phyloP scores from a whole-genome alignment of 2,113 vertebrate genomes.

The Platichthys flesus region DNA sequence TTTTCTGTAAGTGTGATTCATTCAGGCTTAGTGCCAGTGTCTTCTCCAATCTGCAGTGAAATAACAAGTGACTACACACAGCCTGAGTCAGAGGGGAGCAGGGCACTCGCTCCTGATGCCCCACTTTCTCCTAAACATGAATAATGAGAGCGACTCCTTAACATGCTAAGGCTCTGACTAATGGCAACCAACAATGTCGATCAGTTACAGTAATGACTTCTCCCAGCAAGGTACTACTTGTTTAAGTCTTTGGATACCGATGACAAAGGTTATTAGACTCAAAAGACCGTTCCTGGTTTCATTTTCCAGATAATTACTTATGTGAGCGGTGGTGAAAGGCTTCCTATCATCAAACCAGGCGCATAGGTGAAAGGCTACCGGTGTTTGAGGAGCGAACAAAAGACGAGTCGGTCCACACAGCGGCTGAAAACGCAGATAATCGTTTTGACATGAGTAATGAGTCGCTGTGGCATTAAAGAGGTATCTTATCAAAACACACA shows the following conservation, averaged over 20 bases:
- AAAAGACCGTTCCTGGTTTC: not conserved
- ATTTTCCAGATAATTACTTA: conserved; percentile 17
- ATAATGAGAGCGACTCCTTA: conserved; percentile 39
- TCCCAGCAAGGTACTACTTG: not conserved
- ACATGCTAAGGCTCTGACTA: conserved; percentile 7
- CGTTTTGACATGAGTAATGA: conserved; percentile 4
- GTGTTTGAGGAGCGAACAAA: not conserved
- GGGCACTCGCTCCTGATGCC: conserved; percentile 8
- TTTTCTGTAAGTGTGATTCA: not conserved
- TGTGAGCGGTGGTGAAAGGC: not conserved
- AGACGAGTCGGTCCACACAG: not conserved
- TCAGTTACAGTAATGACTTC: conserved; percentile 12
- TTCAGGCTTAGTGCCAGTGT: not conserved
- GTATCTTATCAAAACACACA: conserved; percentile 11
- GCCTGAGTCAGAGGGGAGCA: conserved; percentile 23
- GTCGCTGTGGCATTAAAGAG: not conserved
- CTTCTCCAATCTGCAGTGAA: not conserved
- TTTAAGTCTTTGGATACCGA: not conserved
- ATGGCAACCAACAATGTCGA: conserved; percentile 1
- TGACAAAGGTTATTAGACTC: not conserved
- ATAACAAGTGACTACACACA: not conserved
- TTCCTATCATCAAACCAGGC: not conserved
- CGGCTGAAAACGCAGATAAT: not conserved
- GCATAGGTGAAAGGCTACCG: not conserved
- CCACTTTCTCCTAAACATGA: conserved; percentile 28